A percentile compares a stretch with the other conserved stretches of the same genome.
Evolutionary conservation across 2,797 vertebrate genomes (phyloP).

Genomic region (Falco berigora): DNA sequence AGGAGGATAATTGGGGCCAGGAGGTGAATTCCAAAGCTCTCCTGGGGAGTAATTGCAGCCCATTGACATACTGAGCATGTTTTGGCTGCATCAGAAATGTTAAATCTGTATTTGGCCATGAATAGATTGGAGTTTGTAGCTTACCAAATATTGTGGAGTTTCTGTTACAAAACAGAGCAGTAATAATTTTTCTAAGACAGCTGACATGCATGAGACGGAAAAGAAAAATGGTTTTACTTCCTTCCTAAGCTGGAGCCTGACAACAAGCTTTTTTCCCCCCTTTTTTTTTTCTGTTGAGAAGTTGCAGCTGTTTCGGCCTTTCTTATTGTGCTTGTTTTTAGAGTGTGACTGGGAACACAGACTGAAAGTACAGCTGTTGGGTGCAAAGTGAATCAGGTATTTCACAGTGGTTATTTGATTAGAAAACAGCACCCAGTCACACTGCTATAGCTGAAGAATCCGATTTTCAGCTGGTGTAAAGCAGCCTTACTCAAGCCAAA

Average conservation of each 20-base stretch:
- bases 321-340: slow-evolving; percentile 70
- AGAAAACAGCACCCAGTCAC: slow-evolving; percentile 71
- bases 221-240: slow-evolving; percentile 78
- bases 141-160: slow-evolving; percentile 68
- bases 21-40: slow-evolving; percentile 8
- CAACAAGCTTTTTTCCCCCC: slow-evolving; percentile 47
- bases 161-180: slow-evolving; percentile 72
- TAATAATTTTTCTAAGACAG: slow-evolving; percentile 72
- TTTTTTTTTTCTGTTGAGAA: slow-evolving; percentile 44
- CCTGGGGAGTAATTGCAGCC: slow-evolving; percentile 11
- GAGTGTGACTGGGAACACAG: slow-evolving; percentile 73
- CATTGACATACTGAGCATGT: slow-evolving; percentile 54
- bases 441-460: slow-evolving; percentile 12
- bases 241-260: slow-evolving; percentile 73
- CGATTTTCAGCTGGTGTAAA: slow-evolving; percentile 31
- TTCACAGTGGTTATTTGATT: slow-evolving; percentile 77
- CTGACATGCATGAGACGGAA: slow-evolving; percentile 74
- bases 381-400: slow-evolving; percentile 78
- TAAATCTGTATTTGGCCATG: slow-evolving; percentile 54
- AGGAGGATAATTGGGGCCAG: slow-evolving; percentile 25
- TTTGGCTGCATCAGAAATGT: slow-evolving; percentile 63
- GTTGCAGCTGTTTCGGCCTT: slow-evolving; percentile 79
- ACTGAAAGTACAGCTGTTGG: slow-evolving; percentile 75
- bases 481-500: not conserved
- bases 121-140: slow-evolving; percentile 47